Evolutionary conservation across 2,888 invertebrate genomes (phyloP), one percentile per base, ranked within the genome.

Genomic region (Odontocolon sp.): DNA sequence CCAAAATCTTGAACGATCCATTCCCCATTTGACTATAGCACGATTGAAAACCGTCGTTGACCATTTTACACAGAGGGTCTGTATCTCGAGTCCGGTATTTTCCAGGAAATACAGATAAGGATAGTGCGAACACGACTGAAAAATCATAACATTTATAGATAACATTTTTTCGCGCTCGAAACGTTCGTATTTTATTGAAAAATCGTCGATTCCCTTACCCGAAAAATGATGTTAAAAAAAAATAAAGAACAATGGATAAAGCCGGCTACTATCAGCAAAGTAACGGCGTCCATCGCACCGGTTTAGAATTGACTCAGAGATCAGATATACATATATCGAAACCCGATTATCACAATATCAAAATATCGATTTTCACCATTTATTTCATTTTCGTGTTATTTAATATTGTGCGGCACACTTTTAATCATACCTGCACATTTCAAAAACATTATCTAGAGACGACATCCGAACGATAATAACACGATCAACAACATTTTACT

Each of bases 211-310:
- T 59, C 5, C 36, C 87, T 87, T 91, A 96, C 96, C 94, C 95
- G 95, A 85, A 96, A 96, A 89, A 96, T 94, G n/a, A 93, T 93
- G 89, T 96, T 96, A 88, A 96, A 95, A 89, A 96, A 96, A 89
- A 94, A 94, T 82, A 95, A 90, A 38, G 94, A 91, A 80, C 93
- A 92, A 89, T 96, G 95, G 83, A 95, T 91, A 56, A 92, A 91
- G 79, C 92, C 90, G 78, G 95, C 92, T 79, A 92, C 91, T 67
- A 93, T 91, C 81, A 95, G 92, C 76, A 94, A 92, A 82, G 93
- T 90, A 63, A 92, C 89, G 71, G 94, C 92, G 89, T 95, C 94
- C 96, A 95, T 95, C 14, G 28, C 68, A 40, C 68, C 73, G 68
- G 71, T 50, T 73, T 26, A 11, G 11, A 36, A 42, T 38, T 33